Base-by-base conservation (phyloP, 2,888 invertebrate species). In the Epinotia demarniana region DNA sequence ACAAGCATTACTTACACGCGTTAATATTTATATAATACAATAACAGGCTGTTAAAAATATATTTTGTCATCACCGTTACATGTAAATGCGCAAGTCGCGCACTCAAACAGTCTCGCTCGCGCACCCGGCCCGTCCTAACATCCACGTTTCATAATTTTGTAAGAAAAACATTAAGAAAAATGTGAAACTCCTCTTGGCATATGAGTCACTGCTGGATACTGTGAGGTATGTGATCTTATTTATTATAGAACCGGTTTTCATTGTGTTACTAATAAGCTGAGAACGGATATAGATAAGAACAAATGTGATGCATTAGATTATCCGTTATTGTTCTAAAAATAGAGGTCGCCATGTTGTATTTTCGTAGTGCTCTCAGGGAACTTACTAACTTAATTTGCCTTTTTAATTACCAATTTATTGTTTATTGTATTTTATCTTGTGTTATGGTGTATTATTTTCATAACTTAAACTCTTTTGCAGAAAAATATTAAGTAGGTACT, bases 1-100 rank as follows among this genome's bases (percentile, higher is more conserved):
- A 46, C 5, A 58, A 43, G 23, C n/a, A 11, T 27, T 23, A 46
- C 23, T 39, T 23, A 46, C n/a, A 18, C 55, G 46, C 39, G 69
- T 27, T 19, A 68, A 58, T 68, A 67, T 69, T 60, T 49, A 66
- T 66, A 66, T 66, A 23, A 66, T 60, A 49, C 60, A 58, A 73
- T 68, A 80, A 74, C 82, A 81, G 82, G 81, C 83, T 85, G 84
- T 83, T 84, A 81, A 83, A 79, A 77, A 79, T 75, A 88, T 90
- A 89, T 90, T 90, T 90, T 89, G 90, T 89, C 86, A 84, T 85
- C 79, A 84, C 89, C 84, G 87, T 89, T 89, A 86, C 71, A 89
- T 89, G 86, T 80, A 82, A 86, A 90, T 88, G 85, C 81, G 82
- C 78, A 72, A 73, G 72, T 66, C 68, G 77, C 68, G 75, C 73